Evolutionary conservation across 2,888 invertebrate species (phyloP).

Genomic region (Pterostichus niger): DNA sequence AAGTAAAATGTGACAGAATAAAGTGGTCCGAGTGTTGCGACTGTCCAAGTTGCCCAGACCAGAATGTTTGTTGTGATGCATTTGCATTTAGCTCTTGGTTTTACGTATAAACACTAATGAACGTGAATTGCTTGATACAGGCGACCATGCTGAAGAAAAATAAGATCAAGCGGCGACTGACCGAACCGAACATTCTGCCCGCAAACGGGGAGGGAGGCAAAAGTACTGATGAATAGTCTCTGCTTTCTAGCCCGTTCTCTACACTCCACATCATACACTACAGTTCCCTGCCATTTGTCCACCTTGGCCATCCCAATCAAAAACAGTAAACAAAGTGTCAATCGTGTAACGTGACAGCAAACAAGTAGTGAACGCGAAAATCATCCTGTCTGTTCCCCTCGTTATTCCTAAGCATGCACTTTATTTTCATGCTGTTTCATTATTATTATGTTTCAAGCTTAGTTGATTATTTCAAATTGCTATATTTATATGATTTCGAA

Average conservation of each 20-base stretch:
- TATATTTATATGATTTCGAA: constrained; percentile 48
- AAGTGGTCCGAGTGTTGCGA: constrained; percentile 55
- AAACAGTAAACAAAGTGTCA: constrained; percentile 45
- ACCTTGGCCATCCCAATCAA: constrained; percentile 56
- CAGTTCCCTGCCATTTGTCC: constrained; percentile 66
- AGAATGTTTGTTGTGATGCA: constrained; percentile 69
- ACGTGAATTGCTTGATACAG: constrained; percentile 79
- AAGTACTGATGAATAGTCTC: constrained; percentile 81
- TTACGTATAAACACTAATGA: constrained; percentile 63
- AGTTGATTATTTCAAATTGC: constrained; percentile 57
- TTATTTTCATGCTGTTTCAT: constrained; percentile 58
- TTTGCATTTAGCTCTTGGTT: constrained; percentile 63
- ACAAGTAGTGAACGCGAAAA: constrained; percentile 52
- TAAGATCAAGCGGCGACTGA: constrained; percentile 97
- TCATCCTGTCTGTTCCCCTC: constrained; percentile 60
- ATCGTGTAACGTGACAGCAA: constrained; percentile 1
- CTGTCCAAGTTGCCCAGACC: constrained; percentile 54
- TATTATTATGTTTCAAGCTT: constrained; percentile 52
- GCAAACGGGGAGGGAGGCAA: constrained; percentile 86
- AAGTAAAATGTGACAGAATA: constrained; percentile 30
- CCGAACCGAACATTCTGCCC: constrained; percentile 88
- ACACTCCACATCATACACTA: constrained; percentile 66
- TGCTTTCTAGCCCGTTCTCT: constrained; percentile 66
- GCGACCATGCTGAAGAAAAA: constrained; percentile 99
- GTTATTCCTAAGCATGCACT: constrained; percentile 56